A percentile compares a stretch with the other conserved stretches of the same genome.
phyloP scores from a whole-genome alignment of 64 coral and sea anemone genomes.

The Orbicella faveolata region DNA sequence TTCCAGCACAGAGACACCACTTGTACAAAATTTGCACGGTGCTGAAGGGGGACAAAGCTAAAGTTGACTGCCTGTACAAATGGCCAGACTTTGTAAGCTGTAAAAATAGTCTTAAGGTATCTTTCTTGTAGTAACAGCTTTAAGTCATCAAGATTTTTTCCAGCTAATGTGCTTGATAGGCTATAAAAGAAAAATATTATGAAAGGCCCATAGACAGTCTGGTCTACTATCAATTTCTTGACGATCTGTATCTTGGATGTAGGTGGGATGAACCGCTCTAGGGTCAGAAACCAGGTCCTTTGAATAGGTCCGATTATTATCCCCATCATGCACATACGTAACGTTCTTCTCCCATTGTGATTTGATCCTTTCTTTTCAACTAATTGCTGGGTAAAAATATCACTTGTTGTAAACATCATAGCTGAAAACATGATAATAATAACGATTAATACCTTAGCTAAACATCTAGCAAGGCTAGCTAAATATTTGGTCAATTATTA shows the following conservation, averaged over 20 bases:
- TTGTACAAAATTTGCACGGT: conserved; percentile 79
- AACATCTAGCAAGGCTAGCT: too few species aligned
- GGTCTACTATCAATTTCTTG: conserved; percentile 91
- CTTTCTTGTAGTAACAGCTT: conserved; percentile 62
- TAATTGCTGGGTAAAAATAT: conserved; percentile 77
- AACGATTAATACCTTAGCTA: too few species aligned
- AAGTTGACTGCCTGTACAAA: conserved; percentile 84
- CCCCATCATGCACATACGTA: conserved; percentile 66
- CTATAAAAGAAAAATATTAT: conserved; percentile 70
- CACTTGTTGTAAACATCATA: conserved; percentile 64
- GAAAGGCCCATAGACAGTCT: conserved; percentile 65
- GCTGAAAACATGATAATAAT: conserved; percentile 18
- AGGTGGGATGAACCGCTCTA: conserved; percentile 70
- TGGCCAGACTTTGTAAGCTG: conserved; percentile 91
- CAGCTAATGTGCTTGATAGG: conserved; percentile 53
- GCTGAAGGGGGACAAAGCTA: conserved; percentile 63
- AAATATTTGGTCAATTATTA: too few species aligned
- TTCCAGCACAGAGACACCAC: conserved; percentile 89
- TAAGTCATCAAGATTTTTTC: conserved; percentile 66
- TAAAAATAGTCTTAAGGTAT: conserved; percentile 65
- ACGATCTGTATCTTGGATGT: conserved; percentile 68
- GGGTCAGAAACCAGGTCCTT: conserved; percentile 76
- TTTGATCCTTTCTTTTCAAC: conserved; percentile 53
- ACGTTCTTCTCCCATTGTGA: conserved; percentile 65
- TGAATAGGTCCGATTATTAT: conserved; percentile 65